Base-by-base conservation (phyloP, 2,113 vertebrate genomes). In the Columba janthina region DNA sequence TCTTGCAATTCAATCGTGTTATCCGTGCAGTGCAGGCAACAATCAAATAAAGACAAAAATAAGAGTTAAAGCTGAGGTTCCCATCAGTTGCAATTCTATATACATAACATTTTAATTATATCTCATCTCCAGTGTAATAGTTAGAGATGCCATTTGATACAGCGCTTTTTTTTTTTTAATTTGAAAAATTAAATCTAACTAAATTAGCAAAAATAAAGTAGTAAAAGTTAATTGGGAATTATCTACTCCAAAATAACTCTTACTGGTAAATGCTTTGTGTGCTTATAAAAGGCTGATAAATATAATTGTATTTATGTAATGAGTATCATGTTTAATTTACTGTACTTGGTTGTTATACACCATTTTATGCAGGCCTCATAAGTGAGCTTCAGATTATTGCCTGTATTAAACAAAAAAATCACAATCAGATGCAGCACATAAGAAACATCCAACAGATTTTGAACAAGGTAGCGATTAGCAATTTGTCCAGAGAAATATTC, bases 271-370 rank as follows among this genome's bases (percentile, higher is more conserved):
- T 92, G 96, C 90, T 93, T 97, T 96, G 96, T 94, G 89, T 92
- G 94, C 85, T 95, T 96, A 96, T 94, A 97, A 89, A 96, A 96
- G 90, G 90, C 92, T 96, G 92, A 97, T 97, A 97, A 97, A 96
- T 97, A 96, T 96, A 97, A 97, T 95, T 97, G 95, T 97, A 96
- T 96, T 97, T 94, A 97, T 94, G 93, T 94, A 96, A 97, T 97
- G 96, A 96, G 85, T 51, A 96, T 94, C 94, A 96, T 96, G 94
- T 96, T 97, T 97, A 97, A 96, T 97, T 97, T 97, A 93, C 95
- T 91, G 82, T 94, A 94, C 72, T 96, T 94, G 94, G 72, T 94
- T 95, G 87, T 89, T 92, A 93, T 61, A 93, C 74, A 89, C 74
- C 84, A 42, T 89, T 95, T 97, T 95, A 94, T 91, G 91, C 94